Base-by-base conservation (phyloP, 2,113 vertebrate species). In the Dicentrarchus labrax region DNA sequence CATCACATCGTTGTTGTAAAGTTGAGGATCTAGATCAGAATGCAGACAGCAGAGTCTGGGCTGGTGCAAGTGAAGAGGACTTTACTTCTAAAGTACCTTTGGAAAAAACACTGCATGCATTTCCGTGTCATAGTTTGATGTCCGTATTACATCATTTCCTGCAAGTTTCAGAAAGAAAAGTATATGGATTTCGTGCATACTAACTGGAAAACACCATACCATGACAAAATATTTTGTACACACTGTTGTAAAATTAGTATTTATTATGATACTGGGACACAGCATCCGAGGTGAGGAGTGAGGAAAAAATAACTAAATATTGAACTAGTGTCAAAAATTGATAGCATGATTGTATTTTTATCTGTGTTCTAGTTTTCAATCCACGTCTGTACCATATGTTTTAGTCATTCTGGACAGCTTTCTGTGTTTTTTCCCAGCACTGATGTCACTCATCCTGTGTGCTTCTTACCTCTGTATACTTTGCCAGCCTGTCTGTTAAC, bases 371-470 rank as follows among this genome's bases (percentile, higher is more conserved):
- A 2, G 9, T 69, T 39, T 54, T 21, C 4, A 9, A 16, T 60
- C 38, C 24, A 15, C 62, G 68, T 60, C 12, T 51, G 9, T 0
- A 11, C 16, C 9, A 24, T 59, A 30, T 60, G 59, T 53, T 72
- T 54, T 10, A 30, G 12, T 64, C 24, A 12, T 54, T 47, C 24
- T 56, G n/a, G 22, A 41, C 5, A 22, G 36, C 43, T 38, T 22
- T 56, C 8, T 57, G 6, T n/a, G 36, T 73, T 59, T 68, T 13
- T 51, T 62, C 2, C 19, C 13, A 48, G 45, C 39, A 51, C 19
- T 50, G 36, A 36, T 70, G 45, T 86, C 41, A 24, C 76, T 69
- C 65, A 22, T 60, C 60, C 45, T 19, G n/a, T 73, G 56, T 56
- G 19, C 51, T 19, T 21, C 67, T 67, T 72, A 72, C 39, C 82